These are phyloP conservation scores for Pycnomerus fuliginosus DNA, from an alignment of 2,888 invertebrate species.

Conservation along the genomic window DNA sequence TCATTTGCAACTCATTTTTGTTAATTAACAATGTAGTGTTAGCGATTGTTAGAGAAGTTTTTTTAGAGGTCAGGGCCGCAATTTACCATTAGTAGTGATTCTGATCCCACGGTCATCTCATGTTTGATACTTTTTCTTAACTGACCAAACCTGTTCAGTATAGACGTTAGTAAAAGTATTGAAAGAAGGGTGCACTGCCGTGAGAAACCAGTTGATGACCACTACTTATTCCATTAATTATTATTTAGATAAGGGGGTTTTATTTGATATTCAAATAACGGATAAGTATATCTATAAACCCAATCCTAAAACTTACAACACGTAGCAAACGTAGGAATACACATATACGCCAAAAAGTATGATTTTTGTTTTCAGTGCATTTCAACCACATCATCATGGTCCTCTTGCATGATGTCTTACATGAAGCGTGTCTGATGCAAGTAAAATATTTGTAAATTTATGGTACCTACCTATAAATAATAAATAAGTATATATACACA, in stretches of 20 bases:
- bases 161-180: conserved; percentile 33
- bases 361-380: too few relatives aligned
- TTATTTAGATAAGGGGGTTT: conserved; percentile 29
- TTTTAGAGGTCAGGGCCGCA: too few relatives aligned
- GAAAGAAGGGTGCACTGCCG: conserved; percentile 23
- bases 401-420: too few relatives aligned
- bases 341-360: not conserved
- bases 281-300: not conserved
- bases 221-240: conserved; percentile 18
- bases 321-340: not conserved
- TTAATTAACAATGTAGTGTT: too few relatives aligned
- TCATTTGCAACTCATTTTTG: too few relatives aligned
- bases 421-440: too few relatives aligned
- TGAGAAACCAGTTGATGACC: conserved; percentile 21
- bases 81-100: too few relatives aligned
- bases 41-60: too few relatives aligned
- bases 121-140: conserved; percentile 17
- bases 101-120: conserved; percentile 32
- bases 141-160: conserved; percentile 44
- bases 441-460: too few relatives aligned
- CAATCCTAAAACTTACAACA: not conserved
- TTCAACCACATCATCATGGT: too few relatives aligned
- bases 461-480: too few relatives aligned
- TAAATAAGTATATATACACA: too few relatives aligned
- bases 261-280: conserved; percentile 42